These are phyloP conservation scores for Chironomus tentans DNA, from an alignment of 2,888 invertebrate genomes.

Conservation along the genomic window DNA sequence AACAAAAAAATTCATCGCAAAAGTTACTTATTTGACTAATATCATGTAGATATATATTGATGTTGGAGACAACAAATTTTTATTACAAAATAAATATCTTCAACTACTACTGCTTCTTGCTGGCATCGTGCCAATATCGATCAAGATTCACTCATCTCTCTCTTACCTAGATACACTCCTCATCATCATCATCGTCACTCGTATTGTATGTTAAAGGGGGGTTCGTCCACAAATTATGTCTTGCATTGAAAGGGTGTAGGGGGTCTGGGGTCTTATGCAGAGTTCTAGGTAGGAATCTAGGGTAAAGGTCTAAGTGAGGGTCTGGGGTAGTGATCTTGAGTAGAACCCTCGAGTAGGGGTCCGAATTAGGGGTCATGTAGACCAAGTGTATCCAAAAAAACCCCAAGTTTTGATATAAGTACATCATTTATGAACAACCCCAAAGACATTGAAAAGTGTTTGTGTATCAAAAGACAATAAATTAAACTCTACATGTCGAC, in stretches of 20 bases:
- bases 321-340: too few relatives aligned
- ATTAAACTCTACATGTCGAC: background rate
- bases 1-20: background rate
- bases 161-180: background rate
- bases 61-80: constrained; percentile 24
- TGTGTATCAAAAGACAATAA: constrained; percentile 17
- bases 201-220: too few relatives aligned
- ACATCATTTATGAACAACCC: too few relatives aligned
- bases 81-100: constrained; percentile 23
- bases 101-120: background rate
- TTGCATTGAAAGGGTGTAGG: too few relatives aligned
- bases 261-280: too few relatives aligned
- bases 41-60: background rate
- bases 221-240: too few relatives aligned
- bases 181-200: background rate
- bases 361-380: too few relatives aligned
- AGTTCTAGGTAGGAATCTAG: too few relatives aligned
- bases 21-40: background rate
- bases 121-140: constrained; percentile 20
- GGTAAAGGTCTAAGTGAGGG: too few relatives aligned
- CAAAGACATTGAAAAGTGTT: constrained; percentile 14
- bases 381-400: too few relatives aligned
- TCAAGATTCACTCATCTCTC: background rate
- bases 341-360: too few relatives aligned
- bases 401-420: too few relatives aligned